These are phyloP conservation scores for Cygnus olor DNA, from an alignment of 2,797 vertebrate genomes.

Conservation along the genomic window DNA sequence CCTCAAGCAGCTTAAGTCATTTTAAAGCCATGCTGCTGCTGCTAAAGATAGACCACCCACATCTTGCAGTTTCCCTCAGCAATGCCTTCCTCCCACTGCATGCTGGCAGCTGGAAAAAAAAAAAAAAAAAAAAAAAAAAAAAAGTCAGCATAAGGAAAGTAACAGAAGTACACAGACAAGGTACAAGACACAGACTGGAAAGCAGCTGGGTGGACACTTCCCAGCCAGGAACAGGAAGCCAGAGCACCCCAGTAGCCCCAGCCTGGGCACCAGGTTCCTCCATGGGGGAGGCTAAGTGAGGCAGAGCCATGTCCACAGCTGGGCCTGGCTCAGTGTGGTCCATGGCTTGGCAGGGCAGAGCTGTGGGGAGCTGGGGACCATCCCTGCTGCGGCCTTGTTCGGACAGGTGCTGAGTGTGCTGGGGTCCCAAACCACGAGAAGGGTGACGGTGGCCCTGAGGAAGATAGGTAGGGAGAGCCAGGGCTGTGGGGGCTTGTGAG, in stretches of 20 bases:
- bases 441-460: rapidly evolving
- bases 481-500: too few species aligned
- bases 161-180: not conserved
- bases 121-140: not conserved
- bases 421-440: too few species aligned
- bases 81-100: not conserved
- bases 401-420: not conserved
- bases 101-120: not conserved
- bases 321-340: rapidly evolving
- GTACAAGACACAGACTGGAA: not conserved
- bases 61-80: not conserved
- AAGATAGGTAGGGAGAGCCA: not conserved
- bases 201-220: not conserved
- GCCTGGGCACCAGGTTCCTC: rapidly evolving
- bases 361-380: not conserved
- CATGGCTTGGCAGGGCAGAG: not conserved
- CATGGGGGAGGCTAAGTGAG: not conserved
- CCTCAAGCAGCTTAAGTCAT: constrained; percentile 6
- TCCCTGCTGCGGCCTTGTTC: not conserved
- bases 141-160: not conserved
- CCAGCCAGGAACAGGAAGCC: not conserved
- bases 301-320: rapidly evolving
- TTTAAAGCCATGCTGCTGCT: not conserved
- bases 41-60: constrained; percentile 46
- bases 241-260: too few species aligned